These are phyloP conservation scores for Venusia cambrica DNA, from an alignment of 2,888 invertebrate species.

Conservation along the genomic window DNA sequence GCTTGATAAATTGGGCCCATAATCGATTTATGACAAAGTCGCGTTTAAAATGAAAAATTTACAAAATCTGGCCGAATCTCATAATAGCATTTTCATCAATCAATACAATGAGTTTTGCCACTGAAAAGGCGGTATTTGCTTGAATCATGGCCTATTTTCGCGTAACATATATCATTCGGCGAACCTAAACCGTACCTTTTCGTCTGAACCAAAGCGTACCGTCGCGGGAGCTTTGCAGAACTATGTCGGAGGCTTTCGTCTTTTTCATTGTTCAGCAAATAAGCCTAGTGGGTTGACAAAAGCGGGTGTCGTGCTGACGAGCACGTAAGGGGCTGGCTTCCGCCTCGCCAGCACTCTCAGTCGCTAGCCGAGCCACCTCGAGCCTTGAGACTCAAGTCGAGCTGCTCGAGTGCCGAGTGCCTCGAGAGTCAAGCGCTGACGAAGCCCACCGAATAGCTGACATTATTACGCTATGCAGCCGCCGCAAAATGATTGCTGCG, in stretches of 20 bases:
- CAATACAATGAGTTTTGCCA: constrained; percentile 64
- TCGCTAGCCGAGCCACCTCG: constrained; percentile 52
- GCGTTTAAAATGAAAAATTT: constrained; percentile 69
- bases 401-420: constrained; percentile 68
- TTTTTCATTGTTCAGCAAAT: constrained; percentile 80
- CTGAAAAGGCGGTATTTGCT: constrained; percentile 52
- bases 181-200: too few species aligned
- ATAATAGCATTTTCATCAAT: constrained; percentile 72
- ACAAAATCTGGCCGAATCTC: constrained; percentile 61
- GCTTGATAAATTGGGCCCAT: constrained; percentile 65
- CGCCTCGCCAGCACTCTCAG: constrained; percentile 76
- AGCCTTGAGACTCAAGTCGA: constrained; percentile 44
- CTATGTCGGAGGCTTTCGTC: constrained; percentile 65
- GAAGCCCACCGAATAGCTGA: constrained; percentile 68
- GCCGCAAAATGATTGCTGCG: constrained; percentile 55
- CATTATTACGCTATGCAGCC: constrained; percentile 63
- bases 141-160: constrained; percentile 52
- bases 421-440: constrained; percentile 69
- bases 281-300: constrained; percentile 80
- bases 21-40: constrained; percentile 68
- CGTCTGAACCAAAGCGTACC: too few species aligned
- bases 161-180: constrained; percentile 49
- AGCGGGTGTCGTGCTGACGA: constrained; percentile 71
- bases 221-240: constrained; percentile 51
- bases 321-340: constrained; percentile 76